These are phyloP conservation scores for Camponotus floridanus DNA, from an alignment of 1,140 invertebrate species.

Conservation along the genomic window DNA sequence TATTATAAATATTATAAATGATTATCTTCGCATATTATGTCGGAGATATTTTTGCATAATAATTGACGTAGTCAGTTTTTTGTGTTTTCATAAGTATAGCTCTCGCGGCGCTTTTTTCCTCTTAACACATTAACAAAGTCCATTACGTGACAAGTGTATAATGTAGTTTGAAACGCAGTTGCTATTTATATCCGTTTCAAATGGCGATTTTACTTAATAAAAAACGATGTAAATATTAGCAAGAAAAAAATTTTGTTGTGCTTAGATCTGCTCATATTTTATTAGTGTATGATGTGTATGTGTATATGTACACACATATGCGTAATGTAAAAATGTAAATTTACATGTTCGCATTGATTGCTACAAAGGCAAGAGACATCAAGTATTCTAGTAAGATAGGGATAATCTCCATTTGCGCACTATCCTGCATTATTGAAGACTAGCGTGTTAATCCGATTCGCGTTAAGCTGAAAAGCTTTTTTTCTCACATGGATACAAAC, in stretches of 20 bases:
- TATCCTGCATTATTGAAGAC: conserved; percentile 49
- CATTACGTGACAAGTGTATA: neutral
- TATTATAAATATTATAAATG: neutral
- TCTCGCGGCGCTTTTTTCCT: conserved; percentile 6
- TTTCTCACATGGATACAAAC: neutral
- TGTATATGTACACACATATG: too few species aligned
- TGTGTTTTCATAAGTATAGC: conserved; percentile 40
- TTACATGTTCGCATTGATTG: conserved; percentile 13
- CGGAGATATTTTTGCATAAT: conserved; percentile 54
- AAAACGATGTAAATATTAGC: neutral
- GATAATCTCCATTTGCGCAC: conserved; percentile 35
- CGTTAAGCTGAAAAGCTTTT: conserved; percentile 44
- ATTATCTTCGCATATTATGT: conserved; percentile 8
- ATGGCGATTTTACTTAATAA: neutral
- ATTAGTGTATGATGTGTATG: neutral
- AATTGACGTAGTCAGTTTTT: conserved; percentile 63
- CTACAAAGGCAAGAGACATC: conserved; percentile 11
- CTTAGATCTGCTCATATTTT: neutral
- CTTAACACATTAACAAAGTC: neutral
- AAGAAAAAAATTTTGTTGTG: neutral
- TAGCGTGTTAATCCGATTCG: conserved; percentile 54
- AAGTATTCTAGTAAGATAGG: neutral
- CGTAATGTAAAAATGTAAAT: conserved; percentile 11
- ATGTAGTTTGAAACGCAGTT: neutral
- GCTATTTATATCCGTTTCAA: neutral